Evolutionary conservation across 2,113 vertebrate species (phyloP).

Genomic region (Apus apus): DNA sequence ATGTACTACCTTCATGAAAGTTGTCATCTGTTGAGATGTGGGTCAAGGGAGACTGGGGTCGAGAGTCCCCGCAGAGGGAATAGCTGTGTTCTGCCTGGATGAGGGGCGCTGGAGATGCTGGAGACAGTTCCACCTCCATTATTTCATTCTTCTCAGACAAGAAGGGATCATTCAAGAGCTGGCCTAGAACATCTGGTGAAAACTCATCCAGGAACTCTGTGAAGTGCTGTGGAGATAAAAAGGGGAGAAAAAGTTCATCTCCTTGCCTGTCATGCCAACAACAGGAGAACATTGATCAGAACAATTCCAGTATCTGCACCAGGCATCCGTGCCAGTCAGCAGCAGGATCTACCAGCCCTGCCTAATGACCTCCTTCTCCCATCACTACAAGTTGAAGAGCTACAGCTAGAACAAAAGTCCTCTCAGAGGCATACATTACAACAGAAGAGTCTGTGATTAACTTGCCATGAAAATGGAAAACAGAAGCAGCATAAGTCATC

Average conservation of each 20-base stretch:
- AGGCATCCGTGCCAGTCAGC: background rate
- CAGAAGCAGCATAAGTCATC: background rate
- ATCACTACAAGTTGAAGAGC: background rate
- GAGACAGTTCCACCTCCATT: constrained; percentile 87
- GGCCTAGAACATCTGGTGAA: constrained; percentile 93
- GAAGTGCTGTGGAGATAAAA: constrained; percentile 86
- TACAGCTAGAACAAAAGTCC: constrained; percentile 22
- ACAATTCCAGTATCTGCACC: background rate
- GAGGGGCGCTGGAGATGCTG: constrained; percentile 87
- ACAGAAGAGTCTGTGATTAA: background rate
- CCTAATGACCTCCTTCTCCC: background rate
- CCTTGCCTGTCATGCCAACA: background rate
- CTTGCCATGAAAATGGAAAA: background rate
- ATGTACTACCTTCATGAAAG: constrained; percentile 85
- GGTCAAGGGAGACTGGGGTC: constrained; percentile 91
- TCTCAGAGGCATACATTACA: background rate
- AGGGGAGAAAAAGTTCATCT: background rate
- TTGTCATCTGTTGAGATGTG: constrained; percentile 84
- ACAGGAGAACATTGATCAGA: background rate
- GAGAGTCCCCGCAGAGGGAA: constrained; percentile 92
- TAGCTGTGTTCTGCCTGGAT: constrained; percentile 98
- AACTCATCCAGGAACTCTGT: constrained; percentile 95
- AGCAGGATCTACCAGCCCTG: constrained; percentile 20
- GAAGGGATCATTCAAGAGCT: constrained; percentile 97
- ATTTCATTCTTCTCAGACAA: constrained; percentile 86